phyloP scores from a whole-genome alignment of 2,113 vertebrate species.

The Patagioenas fasciata region DNA sequence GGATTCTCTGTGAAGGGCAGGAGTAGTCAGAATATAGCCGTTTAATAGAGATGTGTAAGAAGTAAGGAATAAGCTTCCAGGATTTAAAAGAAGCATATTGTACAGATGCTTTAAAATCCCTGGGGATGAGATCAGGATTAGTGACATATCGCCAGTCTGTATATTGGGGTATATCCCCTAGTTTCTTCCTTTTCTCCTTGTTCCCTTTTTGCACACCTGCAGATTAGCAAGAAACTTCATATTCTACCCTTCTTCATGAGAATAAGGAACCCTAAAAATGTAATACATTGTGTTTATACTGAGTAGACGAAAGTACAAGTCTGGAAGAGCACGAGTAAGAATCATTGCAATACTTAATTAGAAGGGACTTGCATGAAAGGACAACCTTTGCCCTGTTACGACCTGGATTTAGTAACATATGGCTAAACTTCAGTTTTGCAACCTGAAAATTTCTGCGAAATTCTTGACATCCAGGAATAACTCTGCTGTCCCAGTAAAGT shows the following conservation, averaged over 20 bases:
- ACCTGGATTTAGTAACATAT: neutral
- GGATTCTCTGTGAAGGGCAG: neutral
- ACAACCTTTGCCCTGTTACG: fast-evolving
- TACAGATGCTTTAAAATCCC: neutral
- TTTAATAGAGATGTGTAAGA: neutral
- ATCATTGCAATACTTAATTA: neutral
- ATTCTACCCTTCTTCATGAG: neutral
- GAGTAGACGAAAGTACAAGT: too few relatives aligned
- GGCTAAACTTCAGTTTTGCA: neutral
- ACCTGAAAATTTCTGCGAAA: neutral
- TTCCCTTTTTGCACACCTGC: neutral
- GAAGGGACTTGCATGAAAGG: neutral
- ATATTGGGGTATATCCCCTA: neutral
- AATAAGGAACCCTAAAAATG: neutral
- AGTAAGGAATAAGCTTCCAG: neutral
- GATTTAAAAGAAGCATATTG: neutral
- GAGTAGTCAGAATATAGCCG: neutral
- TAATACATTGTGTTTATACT: neutral
- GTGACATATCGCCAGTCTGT: neutral
- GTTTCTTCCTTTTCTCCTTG: neutral
- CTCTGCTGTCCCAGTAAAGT: neutral
- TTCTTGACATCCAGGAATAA: neutral
- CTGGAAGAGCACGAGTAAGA: neutral
- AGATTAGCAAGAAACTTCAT: neutral
- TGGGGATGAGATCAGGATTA: neutral